These are phyloP conservation scores for Diogma glabrata DNA, from an alignment of 2,888 invertebrate species.

Conservation along the genomic window DNA sequence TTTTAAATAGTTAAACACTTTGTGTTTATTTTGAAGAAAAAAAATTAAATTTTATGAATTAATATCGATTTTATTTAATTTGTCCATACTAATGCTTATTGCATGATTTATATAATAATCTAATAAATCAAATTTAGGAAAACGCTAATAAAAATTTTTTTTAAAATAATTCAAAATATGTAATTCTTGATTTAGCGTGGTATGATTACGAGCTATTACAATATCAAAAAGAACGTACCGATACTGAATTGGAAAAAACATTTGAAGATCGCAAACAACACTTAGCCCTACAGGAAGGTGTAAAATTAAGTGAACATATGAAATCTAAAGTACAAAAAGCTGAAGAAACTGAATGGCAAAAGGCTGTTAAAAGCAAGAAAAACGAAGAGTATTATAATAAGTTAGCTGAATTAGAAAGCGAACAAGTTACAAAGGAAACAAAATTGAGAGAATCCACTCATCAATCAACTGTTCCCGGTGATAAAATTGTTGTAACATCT, in stretches of 20 bases:
- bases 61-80: no score
- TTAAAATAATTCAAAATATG: neutral
- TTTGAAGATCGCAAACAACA: conserved; percentile 74
- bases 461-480: conserved; percentile 76
- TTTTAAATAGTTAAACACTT: no score
- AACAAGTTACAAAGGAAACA: conserved; percentile 72
- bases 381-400: conserved; percentile 73
- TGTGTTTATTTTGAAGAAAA: no score
- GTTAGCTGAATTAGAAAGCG: conserved; percentile 70
- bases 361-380: conserved; percentile 68
- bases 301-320: conserved; percentile 46
- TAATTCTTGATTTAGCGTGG: conserved; percentile 55
- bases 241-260: conserved; percentile 74
- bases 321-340: conserved; percentile 58
- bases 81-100: no score
- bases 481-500: conserved; percentile 62
- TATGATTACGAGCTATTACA: conserved; percentile 78
- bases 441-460: conserved; percentile 63
- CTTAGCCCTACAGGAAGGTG: conserved; percentile 52
- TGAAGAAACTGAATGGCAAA: conserved; percentile 76
- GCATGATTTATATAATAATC: no score
- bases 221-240: conserved; percentile 68
- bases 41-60: no score
- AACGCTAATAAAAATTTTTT: no score
- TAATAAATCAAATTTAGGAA: no score